Evolutionary conservation across 1,140 invertebrate genomes (phyloP), one percentile per base, ranked within the genome.

Genomic region (Drosophila teissieri): DNA sequence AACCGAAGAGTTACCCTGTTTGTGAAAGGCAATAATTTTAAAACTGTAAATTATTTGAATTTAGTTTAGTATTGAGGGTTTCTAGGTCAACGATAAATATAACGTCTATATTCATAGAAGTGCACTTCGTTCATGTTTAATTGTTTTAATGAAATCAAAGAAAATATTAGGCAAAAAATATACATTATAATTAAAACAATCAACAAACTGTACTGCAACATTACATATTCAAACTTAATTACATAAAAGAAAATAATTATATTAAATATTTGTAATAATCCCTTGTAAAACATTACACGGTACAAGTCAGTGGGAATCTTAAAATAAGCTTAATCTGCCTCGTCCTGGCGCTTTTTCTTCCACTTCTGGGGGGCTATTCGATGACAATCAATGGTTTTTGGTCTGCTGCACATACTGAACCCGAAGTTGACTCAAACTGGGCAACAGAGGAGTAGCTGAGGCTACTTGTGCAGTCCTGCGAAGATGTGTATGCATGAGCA

Each of bases 361-460:
- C 68, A 39, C 73, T 65, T 79, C 55, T 61, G 49, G 55, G 24
- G 55, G 49, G 63, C 70, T 64, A 80, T 91, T 91, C 88, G 88
- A 91, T 91, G 88, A 91, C 88, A 91, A 91, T 91, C 88, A 91
- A 91, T 91, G 88, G 88, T 91, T 91, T 91, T 91, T 91, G 88
- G 88, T 91, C 88, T 91, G 88, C 69, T 91, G 88, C 77, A 90
- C 82, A 81, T 48, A 58, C 42, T 51, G 64, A 39, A 75, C 53
- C 69, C 68, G 57, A 39, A 63, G 39, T 57, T 55, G 44, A 70
- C 51, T 44, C 45, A 40, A 54, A 42, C 51, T 36, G 15, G 24
- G 36, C 12, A n/a, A 40, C 39, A 17, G 56, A 49, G 27, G 58
- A 55, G 53, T 39, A 42, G 58, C 19, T 19, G 19, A 67, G 57